Evolutionary conservation across 2,888 invertebrate species (phyloP).

Genomic region (Harpalus rubripes): DNA sequence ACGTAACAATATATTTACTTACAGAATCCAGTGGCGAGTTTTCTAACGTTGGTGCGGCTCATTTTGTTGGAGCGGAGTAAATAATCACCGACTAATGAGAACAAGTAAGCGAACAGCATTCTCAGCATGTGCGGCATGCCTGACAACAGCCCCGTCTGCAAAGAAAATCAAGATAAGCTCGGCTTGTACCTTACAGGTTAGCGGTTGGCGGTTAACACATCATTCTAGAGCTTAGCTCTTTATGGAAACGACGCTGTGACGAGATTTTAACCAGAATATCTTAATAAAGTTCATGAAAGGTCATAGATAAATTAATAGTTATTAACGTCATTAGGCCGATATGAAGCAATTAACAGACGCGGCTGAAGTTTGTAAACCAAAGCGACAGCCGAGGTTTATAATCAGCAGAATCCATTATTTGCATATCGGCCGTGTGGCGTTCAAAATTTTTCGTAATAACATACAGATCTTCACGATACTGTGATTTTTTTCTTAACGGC

Average conservation of each 20-base stretch:
- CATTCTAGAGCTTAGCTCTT: neutral
- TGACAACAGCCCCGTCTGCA: slow-evolving; percentile 82
- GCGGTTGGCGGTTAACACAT: neutral
- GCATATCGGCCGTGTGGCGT: no score
- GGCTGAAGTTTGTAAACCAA: no score
- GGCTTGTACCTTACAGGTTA: neutral
- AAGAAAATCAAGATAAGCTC: slow-evolving; percentile 67
- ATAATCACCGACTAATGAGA: slow-evolving; percentile 81
- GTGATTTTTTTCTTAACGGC: no score
- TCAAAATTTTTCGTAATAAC: no score
- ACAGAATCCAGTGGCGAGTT: slow-evolving; percentile 82
- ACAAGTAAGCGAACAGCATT: slow-evolving; percentile 80
- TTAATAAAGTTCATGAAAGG: neutral
- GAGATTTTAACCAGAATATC: neutral
- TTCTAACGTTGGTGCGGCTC: slow-evolving; percentile 82
- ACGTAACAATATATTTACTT: slow-evolving; percentile 72
- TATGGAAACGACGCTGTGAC: slow-evolving; percentile 10
- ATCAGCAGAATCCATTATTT: no score
- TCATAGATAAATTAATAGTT: neutral
- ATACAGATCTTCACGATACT: no score
- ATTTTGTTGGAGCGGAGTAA: slow-evolving; percentile 80
- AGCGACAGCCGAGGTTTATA: no score
- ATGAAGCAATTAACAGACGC: no score
- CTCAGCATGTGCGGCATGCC: slow-evolving; percentile 82
- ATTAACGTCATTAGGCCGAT: no score